Evolutionary conservation across 30 jellyfish, hydroid and myxozoan species (phyloP).

Genomic region (Cassiopea andromeda): DNA sequence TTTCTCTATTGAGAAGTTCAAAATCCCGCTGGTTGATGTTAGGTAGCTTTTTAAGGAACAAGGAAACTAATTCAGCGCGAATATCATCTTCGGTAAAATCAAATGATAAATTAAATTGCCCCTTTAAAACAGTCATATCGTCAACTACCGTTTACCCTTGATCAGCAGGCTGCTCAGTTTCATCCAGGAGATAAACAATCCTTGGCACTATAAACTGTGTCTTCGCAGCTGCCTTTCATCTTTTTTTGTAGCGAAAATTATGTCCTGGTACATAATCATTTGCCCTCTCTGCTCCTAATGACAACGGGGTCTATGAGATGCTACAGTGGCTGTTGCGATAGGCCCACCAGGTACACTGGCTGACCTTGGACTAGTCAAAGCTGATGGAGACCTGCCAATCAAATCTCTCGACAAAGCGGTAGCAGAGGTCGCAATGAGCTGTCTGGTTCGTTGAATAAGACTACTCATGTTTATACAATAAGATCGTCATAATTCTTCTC

Average conservation of each 20-base stretch:
- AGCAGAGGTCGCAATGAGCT: constrained; percentile 39
- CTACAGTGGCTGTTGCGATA: neutral
- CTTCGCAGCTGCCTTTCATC: constrained; percentile 29
- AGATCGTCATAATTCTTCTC: constrained; percentile 33
- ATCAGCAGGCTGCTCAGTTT: constrained; percentile 41
- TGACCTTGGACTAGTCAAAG: constrained; percentile 24
- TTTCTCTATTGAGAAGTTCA: constrained; percentile 14
- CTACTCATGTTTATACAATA: constrained; percentile 26
- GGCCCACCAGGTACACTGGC: neutral
- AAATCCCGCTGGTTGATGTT: constrained; percentile 8
- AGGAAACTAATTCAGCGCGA: constrained; percentile 39
- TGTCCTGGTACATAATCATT: constrained; percentile 27
- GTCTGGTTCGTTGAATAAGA: constrained; percentile 37
- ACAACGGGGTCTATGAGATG: neutral
- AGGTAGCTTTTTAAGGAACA: constrained; percentile 18
- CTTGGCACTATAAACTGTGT: constrained; percentile 18
- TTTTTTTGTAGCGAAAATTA: constrained; percentile 25
- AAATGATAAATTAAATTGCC: constrained; percentile 29
- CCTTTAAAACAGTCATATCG: constrained; percentile 21
- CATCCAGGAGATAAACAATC: constrained; percentile 24
- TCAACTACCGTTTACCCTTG: constrained; percentile 28
- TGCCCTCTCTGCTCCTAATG: constrained; percentile 21
- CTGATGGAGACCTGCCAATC: neutral
- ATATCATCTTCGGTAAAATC: constrained; percentile 38
- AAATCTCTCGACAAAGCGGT: constrained; percentile 23